Evolutionary conservation across 2,888 invertebrate genomes (phyloP), one percentile per base, ranked within the genome.

Genomic region (Syritta pipiens): DNA sequence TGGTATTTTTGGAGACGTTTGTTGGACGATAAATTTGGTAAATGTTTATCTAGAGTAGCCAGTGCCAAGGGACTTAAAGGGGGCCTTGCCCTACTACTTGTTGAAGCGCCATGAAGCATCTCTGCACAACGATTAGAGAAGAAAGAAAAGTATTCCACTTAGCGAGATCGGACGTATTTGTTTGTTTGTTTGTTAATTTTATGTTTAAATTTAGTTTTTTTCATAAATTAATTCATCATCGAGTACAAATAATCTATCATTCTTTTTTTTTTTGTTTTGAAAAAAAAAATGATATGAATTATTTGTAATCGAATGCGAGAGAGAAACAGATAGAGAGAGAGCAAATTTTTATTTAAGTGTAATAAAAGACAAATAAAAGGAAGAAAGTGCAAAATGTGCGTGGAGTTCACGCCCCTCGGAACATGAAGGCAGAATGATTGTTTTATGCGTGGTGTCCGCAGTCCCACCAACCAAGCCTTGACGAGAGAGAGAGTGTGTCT

Each of bases 41-140:
- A 83, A 84, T 89, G 89, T 82, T 89, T 89, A 81, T 86, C 88
- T 81, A 89, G 84, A 74, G 89, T 88, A 81, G 89, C 89, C 85
- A 88, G 89, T 59, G 88, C 89, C 67, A 88, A 85, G 82, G 87
- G 88, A 84, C 89, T 89, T 82, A 89, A 85, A 82, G 89, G 88
- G 83, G 84, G 85, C 83, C 86, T 85, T 82, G 85, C 86, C 86
- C 89, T 79, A 79, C 79, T 79, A 74, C 79, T 74, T 79, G 79
- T 68, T 74, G 79, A 79, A 79, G 79, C 79, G 79, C 79, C 79
- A 79, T 79, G 79, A 79, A 79, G 79, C 79, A 79, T 79, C 79
- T 79, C 79, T 79, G 79, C 79, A 79, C 77, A 77, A 77, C 79
- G 62, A 79, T 74, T 79, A 62, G 72, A 79, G 79, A 79, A 79